These are phyloP conservation scores for Crocallis elinguaria DNA, from an alignment of 2,888 invertebrate species.

Conservation along the genomic window DNA sequence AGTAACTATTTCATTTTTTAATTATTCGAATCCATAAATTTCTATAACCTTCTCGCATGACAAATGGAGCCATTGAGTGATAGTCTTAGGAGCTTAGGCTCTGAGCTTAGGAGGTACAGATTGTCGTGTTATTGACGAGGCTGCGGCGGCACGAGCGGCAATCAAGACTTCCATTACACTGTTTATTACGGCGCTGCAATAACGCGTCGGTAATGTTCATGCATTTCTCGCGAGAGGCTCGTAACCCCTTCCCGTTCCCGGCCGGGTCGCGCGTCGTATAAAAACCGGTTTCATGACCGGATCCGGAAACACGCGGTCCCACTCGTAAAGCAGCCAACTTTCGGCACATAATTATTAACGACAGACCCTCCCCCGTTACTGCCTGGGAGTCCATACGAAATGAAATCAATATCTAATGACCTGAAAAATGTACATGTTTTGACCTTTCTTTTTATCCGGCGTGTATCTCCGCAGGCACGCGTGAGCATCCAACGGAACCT, in stretches of 20 bases:
- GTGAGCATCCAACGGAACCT: not conserved
- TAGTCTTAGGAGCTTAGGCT: too few relatives aligned
- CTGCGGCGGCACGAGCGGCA: not conserved
- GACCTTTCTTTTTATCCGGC: not conserved
- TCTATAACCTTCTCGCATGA: too few relatives aligned
- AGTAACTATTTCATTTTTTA: too few relatives aligned
- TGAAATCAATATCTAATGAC: slow-evolving; percentile 17
- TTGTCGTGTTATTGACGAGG: not conserved
- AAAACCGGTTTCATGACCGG: slow-evolving; percentile 11
- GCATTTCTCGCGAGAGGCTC: not conserved
- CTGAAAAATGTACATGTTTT: slow-evolving; percentile 8
- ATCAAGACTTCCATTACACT: not conserved
- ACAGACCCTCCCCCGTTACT: slow-evolving; percentile 4
- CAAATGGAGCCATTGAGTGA: too few relatives aligned
- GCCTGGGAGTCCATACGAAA: not conserved
- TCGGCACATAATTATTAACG: slow-evolving; percentile 25
- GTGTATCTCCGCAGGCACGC: not conserved
- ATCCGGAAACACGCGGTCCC: slow-evolving; percentile 15
- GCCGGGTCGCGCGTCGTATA: not conserved
- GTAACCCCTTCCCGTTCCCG: not conserved
- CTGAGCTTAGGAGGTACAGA: too few relatives aligned
- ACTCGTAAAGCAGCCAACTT: slow-evolving; percentile 19
- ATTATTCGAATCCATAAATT: too few relatives aligned
- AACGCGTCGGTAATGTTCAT: not conserved
- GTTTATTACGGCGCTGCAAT: not conserved